A percentile compares a stretch with the other conserved stretches of the same genome.
phyloP scores from a whole-genome alignment of 2,888 invertebrate species.

The Plebejus melissa region DNA sequence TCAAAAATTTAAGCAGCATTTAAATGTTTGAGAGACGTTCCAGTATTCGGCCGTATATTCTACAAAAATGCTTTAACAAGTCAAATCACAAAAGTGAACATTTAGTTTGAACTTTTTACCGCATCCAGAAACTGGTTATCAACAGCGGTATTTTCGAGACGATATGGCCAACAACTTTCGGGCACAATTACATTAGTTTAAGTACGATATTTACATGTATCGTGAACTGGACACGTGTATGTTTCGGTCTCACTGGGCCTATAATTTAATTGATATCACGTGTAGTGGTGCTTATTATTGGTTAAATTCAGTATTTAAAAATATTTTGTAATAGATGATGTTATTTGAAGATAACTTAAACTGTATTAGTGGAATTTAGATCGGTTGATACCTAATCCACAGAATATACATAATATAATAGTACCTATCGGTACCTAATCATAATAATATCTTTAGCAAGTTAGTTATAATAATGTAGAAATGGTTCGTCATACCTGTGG shows the following conservation, averaged over 20 bases:
- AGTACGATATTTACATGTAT: neutral
- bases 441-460: too few species aligned
- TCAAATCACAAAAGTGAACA: neutral
- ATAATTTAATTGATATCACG: neutral
- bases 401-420: too few species aligned
- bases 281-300: neutral
- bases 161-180: neutral
- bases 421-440: too few species aligned
- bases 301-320: neutral
- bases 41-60: too few species aligned
- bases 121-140: constrained; percentile 4
- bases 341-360: too few species aligned
- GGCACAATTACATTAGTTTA: constrained; percentile 8
- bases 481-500: neutral
- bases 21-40: too few species aligned
- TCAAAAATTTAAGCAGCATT: too few species aligned
- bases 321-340: too few species aligned
- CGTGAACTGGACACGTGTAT: neutral
- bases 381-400: too few species aligned
- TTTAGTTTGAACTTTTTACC: neutral
- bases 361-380: too few species aligned
- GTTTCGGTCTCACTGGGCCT: neutral
- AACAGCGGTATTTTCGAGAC: constrained; percentile 1
- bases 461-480: neutral
- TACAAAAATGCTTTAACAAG: neutral